Conservation (phyloP, 2,113 vertebrate species). For the Pterocles orientalis region DNA sequence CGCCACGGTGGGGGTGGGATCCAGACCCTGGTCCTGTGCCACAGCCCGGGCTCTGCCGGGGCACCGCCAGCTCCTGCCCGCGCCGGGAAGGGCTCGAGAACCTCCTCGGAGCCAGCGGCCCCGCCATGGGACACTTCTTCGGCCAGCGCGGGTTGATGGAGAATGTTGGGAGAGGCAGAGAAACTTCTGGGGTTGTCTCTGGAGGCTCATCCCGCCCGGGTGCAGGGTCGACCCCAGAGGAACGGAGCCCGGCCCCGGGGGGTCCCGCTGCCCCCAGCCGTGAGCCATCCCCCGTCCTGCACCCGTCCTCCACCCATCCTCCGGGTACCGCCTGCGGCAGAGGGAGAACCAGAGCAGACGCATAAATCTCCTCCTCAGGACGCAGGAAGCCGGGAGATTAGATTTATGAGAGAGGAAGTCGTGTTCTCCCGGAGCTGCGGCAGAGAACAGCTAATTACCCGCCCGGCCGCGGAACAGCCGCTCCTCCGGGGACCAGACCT, state of each 20-base stretch:
- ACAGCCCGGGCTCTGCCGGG: fast-evolving
- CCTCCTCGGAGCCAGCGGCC: not conserved
- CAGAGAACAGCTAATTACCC: conserved; percentile 3
- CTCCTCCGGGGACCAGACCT: not conserved
- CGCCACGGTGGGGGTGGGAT: not conserved
- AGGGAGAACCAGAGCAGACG: conserved; percentile 37
- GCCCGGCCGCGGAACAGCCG: fast-evolving
- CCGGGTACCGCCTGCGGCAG: not conserved
- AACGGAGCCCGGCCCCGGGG: not conserved
- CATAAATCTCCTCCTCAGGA: conserved; percentile 49
- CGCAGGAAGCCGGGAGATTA: conserved; percentile 5
- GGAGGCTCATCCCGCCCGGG: not conserved
- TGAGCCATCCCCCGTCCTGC: not conserved
- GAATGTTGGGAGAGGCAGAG: not conserved
- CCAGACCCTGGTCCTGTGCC: not conserved
- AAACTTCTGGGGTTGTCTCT: not conserved
- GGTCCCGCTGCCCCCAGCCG: not conserved
- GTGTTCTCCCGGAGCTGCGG: not conserved
- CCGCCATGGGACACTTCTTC: not conserved
- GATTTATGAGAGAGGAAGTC: conserved; percentile 54
- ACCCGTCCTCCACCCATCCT: not conserved
- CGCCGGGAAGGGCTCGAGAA: not conserved
- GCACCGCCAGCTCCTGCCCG: not conserved
- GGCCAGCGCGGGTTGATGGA: not conserved
- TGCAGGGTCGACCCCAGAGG: not conserved